Conservation (phyloP, 2,113 vertebrate genomes). For the Chloroceryle aenea region DNA sequence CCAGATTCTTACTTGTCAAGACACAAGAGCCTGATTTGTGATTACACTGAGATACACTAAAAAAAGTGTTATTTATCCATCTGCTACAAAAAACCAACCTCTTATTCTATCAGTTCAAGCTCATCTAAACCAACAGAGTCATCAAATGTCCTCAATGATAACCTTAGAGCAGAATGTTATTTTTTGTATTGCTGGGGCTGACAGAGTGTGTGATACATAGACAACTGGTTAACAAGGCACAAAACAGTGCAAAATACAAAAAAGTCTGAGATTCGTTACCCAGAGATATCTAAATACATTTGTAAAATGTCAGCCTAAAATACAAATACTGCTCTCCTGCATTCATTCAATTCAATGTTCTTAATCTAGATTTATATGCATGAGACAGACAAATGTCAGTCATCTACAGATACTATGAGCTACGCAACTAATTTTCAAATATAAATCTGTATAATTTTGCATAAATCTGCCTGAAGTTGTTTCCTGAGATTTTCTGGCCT, state of each 20-base stretch:
- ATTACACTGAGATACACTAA: neutral
- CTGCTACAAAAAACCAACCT: fast-evolving
- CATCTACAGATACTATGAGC: neutral
- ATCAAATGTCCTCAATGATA: neutral
- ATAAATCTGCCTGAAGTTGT: neutral
- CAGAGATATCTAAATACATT: neutral
- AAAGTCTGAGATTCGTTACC: neutral
- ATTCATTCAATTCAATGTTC: neutral
- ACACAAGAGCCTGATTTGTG: neutral
- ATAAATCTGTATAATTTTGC: neutral
- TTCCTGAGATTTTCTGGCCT: neutral
- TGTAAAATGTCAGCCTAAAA: neutral
- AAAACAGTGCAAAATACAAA: neutral
- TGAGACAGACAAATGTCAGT: neutral
- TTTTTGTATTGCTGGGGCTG: neutral
- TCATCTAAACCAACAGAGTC: neutral
- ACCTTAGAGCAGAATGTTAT: neutral
- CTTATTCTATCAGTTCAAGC: neutral
- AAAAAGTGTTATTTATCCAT: neutral
- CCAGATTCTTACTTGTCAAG: neutral
- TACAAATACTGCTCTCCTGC: neutral
- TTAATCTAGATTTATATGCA: neutral
- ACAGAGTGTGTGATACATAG: neutral
- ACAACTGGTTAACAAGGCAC: neutral
- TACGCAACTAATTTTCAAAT: neutral